Base-by-base conservation (phyloP, 2,797 vertebrate genomes). In the Lacerta viridis region DNA sequence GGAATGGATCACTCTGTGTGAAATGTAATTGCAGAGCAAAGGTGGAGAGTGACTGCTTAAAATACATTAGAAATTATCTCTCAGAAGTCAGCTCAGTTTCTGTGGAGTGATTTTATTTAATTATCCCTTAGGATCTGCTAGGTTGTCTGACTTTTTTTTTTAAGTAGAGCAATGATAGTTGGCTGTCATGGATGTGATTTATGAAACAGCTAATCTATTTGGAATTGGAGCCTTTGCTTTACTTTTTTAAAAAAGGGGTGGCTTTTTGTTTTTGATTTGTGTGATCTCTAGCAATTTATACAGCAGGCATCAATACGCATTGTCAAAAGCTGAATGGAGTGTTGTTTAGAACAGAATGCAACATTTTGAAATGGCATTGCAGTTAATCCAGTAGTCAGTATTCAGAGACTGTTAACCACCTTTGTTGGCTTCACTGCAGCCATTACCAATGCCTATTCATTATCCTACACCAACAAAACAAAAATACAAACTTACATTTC, bases 41-140 rank as follows among this genome's bases (percentile, higher is more conserved):
- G 25, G 83, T 80, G 55, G 23, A 80, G n/a, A 85, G 1, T 80
- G 77, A 66, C 69, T 85, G 69, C n/a, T 89, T 64, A 75, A 89
- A 89, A 68, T 89, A 80, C 55, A 81, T 80, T 74, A 80, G 29
- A 80, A 85, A 85, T 80, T 64, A 85, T 64, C 29, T 66, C 71
- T 68, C 55, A 59, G 78, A 89, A 85, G 72, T 80, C 75, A 80
- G 75, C 17, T 41, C n/a, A 76, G n/a, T 85, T 89, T 85, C 77
- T 80, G 20, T 80, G 55, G 69, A 75, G 55, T 75, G 61, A 81
- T 89, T 85, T 85, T 50, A 80, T 89, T 89, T 85, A 89, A 89
- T 89, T 89, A 85, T 74, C 69, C 69, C 55, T 64, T 74, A 85
- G 69, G 50, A 59, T 80, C 13, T 39, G 59, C 36, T 81, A 80